Base-by-base conservation (phyloP, 2,113 vertebrate genomes). In the Melanostigma gelatinosum region DNA sequence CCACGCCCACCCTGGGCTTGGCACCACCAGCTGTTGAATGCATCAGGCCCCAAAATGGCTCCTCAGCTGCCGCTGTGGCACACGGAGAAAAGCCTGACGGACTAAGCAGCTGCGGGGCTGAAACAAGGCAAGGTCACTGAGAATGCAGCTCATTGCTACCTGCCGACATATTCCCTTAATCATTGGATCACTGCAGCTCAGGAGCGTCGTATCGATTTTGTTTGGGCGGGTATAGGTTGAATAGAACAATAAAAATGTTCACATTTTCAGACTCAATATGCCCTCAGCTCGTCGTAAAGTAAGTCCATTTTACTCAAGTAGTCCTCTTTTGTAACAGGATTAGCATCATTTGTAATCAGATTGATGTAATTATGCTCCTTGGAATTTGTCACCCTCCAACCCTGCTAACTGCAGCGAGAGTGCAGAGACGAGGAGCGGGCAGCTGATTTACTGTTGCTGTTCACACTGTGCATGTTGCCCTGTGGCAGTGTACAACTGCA, bases 21-120 rank as follows among this genome's bases (percentile, higher is more conserved):
- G 89, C 83, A 88, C 91, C 76, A 83, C 90, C 93, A 92, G 92
- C 92, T 94, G 93, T 88, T 92, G 86, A 87, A 91, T 89, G 87
- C 83, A 92, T 92, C 82, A 87, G 69, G 82, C 83, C 90, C 85
- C 86, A 91, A 93, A 94, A 93, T 85, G 90, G 87, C 85, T 87
- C 72, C 84, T 93, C 91, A 93, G 92, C 94, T 93, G 92, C 90
- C 76, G 77, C 78, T 70, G 75, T 61, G 80, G 91, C 83, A 84
- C 86, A 72, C 1, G 38, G 68, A 74, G 74, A 61, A 78, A 77
- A 60, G 67, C 46, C 77, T 79, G 81, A 90, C 81, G 79, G 64
- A 69, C 78, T 11, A 72, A 88, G 85, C 92, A 92, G 90, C 93
- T 92, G 93, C 77, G 34, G 70, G 72, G 75, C 78, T 73, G 70